Evolutionary conservation across 1,140 invertebrate species (phyloP).

Genomic region (Papilio helenus): DNA sequence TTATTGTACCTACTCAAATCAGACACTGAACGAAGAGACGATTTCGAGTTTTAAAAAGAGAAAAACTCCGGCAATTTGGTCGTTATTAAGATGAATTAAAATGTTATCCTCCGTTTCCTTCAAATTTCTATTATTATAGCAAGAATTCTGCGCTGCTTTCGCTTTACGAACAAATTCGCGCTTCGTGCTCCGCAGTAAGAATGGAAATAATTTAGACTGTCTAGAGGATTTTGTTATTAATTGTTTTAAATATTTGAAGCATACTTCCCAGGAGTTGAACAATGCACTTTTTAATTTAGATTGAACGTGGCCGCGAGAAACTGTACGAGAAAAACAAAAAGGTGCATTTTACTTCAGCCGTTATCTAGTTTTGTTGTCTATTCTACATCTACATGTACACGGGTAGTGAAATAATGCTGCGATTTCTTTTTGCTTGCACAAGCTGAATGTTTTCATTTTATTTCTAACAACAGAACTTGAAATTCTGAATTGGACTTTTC

Average conservation of each 20-base stretch:
- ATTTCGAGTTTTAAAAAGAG: slow-evolving; percentile 55
- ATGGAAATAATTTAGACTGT: slow-evolving; percentile 32
- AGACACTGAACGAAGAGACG: slow-evolving; percentile 55
- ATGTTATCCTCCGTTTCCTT: slow-evolving; percentile 37
- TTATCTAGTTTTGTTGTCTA: slow-evolving; percentile 26
- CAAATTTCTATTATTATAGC: slow-evolving; percentile 36
- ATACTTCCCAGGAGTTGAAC: slow-evolving; percentile 19
- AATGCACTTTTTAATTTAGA: slow-evolving; percentile 20
- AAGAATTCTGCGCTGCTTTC: slow-evolving; percentile 25
- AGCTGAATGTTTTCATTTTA: slow-evolving; percentile 19
- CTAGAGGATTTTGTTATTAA: slow-evolving; percentile 23
- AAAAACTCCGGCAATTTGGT: slow-evolving; percentile 53
- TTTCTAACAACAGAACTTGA: slow-evolving; percentile 6
- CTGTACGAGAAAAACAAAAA: slow-evolving; percentile 16
- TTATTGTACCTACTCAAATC: slow-evolving; percentile 60
- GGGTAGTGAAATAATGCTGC: slow-evolving; percentile 15
- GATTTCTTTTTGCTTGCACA: slow-evolving; percentile 6
- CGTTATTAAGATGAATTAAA: slow-evolving; percentile 44
- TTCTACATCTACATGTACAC: slow-evolving; percentile 7
- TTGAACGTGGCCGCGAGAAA: slow-evolving; percentile 16
- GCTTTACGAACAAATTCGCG: not conserved
- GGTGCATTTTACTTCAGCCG: not conserved
- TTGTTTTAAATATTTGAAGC: slow-evolving; percentile 38
- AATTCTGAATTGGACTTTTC: slow-evolving; percentile 10
- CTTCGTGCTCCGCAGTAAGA: slow-evolving; percentile 27